Base-by-base conservation (phyloP, 2,888 invertebrate genomes). In the Amaurobius ferox region DNA sequence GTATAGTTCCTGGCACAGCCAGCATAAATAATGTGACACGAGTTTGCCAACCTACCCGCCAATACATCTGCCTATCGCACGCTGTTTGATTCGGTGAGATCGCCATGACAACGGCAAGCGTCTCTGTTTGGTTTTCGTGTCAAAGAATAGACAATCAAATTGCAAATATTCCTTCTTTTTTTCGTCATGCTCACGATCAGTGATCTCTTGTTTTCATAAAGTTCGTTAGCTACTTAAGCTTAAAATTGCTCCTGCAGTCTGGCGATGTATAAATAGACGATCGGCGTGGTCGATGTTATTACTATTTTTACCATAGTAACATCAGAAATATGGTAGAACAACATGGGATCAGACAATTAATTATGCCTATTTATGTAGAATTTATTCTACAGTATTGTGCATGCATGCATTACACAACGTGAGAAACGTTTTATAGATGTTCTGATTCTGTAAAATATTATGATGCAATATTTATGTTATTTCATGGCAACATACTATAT, bases 111-210 rank as follows among this genome's bases (percentile, higher is more conserved):
- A 85, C 67, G 29, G 13, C 61, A 55, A 61, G 77, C 66, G 77
- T 61, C 29, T 39, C 77, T 85, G 83, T 85, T 85, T 85, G 83
- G 64, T 9, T 55, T 66, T 26, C 76, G 70, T 85, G 77, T 55
- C 61, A 44, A 35, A 39, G 48, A 62, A 48, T 48, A 23, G 32
- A 64, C 40, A 55, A 28, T 35, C 55, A 26, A 28, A 32, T 55
- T 55, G 55, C 55, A 55, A 55, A 55, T 55, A 55, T 55, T 23
- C 23, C n/a, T 44, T 44, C n/a, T 44, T 61, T 64, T 64, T 64
- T 29, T 48, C n/a, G 23, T 16, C n/a, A 16, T 29, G 16, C 64
- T 23, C 55, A 23, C 55, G 55, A 23, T 66, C 71, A 66, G 30
- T 13, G n/a, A 6, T 64, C 29, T 55, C 13, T 35, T 55, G 23